A percentile compares a stretch with the other conserved stretches of the same genome.
Evolutionary conservation across 92 coral and sea anemone genomes (phyloP).

Genomic region (Siderastrea siderea): DNA sequence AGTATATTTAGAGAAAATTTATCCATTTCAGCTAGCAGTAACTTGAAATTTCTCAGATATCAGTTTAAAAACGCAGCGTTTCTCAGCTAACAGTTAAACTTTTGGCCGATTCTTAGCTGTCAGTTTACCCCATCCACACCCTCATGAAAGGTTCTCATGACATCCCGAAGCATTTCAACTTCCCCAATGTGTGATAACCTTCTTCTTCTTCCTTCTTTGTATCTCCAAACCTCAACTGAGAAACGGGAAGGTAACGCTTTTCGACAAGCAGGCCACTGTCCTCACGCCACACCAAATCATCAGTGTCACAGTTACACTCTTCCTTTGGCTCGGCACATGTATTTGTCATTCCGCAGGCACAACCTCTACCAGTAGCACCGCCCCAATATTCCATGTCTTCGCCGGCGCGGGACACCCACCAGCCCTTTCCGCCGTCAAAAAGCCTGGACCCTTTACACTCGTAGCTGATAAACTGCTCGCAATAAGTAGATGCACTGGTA

Average conservation of each 20-base stretch:
- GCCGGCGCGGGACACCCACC: conserved; percentile 44
- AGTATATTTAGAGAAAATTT: too few relatives aligned
- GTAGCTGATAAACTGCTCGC: background rate
- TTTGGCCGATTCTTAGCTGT: too few relatives aligned
- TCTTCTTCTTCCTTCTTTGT: background rate
- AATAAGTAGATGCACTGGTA: background rate
- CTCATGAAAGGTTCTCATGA: background rate
- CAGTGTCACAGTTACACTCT: conserved; percentile 24
- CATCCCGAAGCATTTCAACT: conserved; percentile 25
- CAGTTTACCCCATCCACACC: too few relatives aligned
- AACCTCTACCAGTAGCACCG: conserved; percentile 9
- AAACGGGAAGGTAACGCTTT: conserved; percentile 26
- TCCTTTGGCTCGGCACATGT: background rate
- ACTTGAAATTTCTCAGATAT: too few relatives aligned
- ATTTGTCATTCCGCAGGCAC: conserved; percentile 31
- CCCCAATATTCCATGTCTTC: conserved; percentile 29
- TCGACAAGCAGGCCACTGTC: conserved; percentile 44
- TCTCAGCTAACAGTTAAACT: too few relatives aligned
- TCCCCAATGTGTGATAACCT: background rate
- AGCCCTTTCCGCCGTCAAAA: background rate
- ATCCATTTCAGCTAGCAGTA: too few relatives aligned
- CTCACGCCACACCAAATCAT: background rate
- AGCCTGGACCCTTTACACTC: background rate
- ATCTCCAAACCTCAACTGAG: conserved; percentile 9
- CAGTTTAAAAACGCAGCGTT: too few relatives aligned